These are phyloP conservation scores for Gryon sp. DNA, from an alignment of 1,140 invertebrate genomes.

Conservation along the genomic window DNA sequence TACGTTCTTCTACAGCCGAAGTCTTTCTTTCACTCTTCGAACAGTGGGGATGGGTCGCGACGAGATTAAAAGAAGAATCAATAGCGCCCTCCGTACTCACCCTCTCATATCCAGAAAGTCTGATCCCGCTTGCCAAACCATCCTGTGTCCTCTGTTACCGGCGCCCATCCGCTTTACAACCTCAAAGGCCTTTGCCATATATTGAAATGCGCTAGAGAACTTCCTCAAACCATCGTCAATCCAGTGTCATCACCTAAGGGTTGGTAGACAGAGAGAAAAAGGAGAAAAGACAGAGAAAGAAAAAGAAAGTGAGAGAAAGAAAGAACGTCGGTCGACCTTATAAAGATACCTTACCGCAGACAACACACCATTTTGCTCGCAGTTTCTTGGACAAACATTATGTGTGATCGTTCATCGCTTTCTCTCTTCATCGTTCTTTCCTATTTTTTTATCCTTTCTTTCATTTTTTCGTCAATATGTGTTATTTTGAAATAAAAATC, in stretches of 20 bases:
- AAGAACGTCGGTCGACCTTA: constrained; percentile 61
- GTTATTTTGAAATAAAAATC: too few species aligned
- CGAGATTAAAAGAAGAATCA: constrained; percentile 80
- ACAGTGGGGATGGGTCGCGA: constrained; percentile 73
- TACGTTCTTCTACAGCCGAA: constrained; percentile 57
- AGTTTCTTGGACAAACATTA: constrained; percentile 72
- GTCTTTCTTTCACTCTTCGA: constrained; percentile 64
- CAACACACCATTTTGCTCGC: constrained; percentile 63
- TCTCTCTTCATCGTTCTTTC: too few species aligned
- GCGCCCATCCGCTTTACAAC: constrained; percentile 68
- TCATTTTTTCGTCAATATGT: too few species aligned
- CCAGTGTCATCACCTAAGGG: constrained; percentile 69
- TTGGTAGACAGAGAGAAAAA: too few species aligned
- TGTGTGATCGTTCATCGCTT: too few species aligned
- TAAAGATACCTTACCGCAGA: constrained; percentile 40
- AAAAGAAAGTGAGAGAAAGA: too few species aligned
- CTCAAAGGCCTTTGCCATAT: constrained; percentile 78
- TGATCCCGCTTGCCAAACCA: constrained; percentile 50
- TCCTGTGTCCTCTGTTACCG: constrained; percentile 63
- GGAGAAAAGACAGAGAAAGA: too few species aligned
- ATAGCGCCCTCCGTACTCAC: constrained; percentile 68
- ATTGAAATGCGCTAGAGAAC: constrained; percentile 78
- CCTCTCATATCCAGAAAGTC: constrained; percentile 57
- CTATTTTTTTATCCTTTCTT: too few species aligned
- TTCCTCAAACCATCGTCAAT: constrained; percentile 64